phyloP scores from a whole-genome alignment of 2,888 invertebrate species.

The Argynnis bischoffii region DNA sequence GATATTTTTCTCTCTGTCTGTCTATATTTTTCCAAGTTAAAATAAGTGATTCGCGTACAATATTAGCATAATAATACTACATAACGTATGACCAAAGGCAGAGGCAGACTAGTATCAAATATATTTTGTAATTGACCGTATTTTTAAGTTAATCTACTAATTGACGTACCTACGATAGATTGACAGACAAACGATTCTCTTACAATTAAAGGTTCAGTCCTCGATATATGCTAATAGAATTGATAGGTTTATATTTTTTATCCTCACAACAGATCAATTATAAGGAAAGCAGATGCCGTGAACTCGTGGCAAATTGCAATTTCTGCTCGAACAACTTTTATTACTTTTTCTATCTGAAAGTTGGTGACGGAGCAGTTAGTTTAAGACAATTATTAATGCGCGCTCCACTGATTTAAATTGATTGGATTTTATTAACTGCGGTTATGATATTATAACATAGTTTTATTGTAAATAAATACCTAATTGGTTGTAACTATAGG shows the following conservation, averaged over 20 bases:
- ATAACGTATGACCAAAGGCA: too few species aligned
- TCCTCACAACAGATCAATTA: constrained; percentile 48
- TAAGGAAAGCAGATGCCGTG: constrained; percentile 50
- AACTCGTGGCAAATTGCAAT: constrained; percentile 62
- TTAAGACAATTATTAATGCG: constrained; percentile 34
- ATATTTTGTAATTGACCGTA: too few species aligned
- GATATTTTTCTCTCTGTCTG: too few species aligned
- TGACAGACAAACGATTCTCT: neutral
- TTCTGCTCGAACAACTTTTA: constrained; percentile 69
- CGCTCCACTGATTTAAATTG: constrained; percentile 24
- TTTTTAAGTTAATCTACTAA: neutral
- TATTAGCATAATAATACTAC: too few species aligned
- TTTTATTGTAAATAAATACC: too few species aligned
- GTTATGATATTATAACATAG: too few species aligned
- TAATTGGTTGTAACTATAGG: too few species aligned
- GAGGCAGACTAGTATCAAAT: too few species aligned
- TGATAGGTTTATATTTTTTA: constrained; percentile 2
- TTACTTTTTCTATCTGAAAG: constrained; percentile 56
- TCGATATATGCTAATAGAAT: neutral
- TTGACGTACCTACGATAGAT: neutral
- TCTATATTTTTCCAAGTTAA: too few species aligned
- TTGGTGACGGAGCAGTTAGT: constrained; percentile 30
- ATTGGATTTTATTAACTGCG: constrained; percentile 17
- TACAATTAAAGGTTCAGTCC: too few species aligned
- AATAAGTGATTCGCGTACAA: too few species aligned